Percentiles rank a stretch among this genome's conserved stretches.
phyloP scores from a whole-genome alignment of 2,113 vertebrate species.

The Urocynchramus pylzowi region DNA sequence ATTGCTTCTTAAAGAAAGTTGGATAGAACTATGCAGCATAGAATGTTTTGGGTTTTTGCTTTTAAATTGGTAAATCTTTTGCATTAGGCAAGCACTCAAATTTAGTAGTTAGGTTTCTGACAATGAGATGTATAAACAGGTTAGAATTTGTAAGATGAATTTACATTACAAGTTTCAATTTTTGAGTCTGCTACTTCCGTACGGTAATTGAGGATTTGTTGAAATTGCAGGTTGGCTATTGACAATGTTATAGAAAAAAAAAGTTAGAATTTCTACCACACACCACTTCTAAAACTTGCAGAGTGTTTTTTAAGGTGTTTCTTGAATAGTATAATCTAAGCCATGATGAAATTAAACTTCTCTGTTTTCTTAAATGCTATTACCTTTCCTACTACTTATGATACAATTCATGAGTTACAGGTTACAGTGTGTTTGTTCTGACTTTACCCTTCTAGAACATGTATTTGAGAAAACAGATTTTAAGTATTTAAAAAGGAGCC shows the following conservation, averaged over 20 bases:
- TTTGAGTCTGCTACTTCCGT: background rate
- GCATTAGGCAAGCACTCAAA: constrained; percentile 3
- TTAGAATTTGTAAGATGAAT: constrained; percentile 28
- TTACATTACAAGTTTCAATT: background rate
- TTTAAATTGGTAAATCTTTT: constrained; percentile 6
- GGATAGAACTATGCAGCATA: background rate
- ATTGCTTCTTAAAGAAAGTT: constrained; percentile 1
- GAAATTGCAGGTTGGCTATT: constrained; percentile 1
- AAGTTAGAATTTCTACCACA: background rate
- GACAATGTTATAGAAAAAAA: background rate
- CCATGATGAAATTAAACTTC: background rate
- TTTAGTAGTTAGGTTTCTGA: constrained; percentile 1
- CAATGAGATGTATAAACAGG: constrained; percentile 39
- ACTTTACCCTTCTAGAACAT: background rate
- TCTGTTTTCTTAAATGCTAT: background rate
- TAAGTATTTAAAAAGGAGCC: background rate
- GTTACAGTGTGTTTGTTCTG: background rate
- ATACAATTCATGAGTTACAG: background rate
- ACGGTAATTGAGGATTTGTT: background rate
- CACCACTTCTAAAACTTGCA: background rate
- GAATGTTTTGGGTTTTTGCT: background rate
- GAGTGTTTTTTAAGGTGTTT: background rate
- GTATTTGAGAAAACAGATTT: background rate
- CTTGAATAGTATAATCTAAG: background rate
- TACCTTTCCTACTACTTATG: background rate